Base-by-base conservation (phyloP, 2,888 invertebrate genomes). In the Hermodice carunculata region DNA sequence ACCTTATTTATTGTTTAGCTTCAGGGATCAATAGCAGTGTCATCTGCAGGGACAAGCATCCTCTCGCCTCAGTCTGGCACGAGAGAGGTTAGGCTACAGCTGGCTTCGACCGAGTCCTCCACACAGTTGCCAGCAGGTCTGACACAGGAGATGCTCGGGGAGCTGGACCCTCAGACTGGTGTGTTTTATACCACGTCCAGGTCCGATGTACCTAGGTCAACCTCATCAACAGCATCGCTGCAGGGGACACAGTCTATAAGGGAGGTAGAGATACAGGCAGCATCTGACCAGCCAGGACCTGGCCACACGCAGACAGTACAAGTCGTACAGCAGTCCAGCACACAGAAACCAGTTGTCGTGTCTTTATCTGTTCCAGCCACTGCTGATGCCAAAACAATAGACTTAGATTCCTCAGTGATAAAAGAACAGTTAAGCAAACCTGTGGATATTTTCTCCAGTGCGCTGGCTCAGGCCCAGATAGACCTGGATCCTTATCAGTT, bases 401-500 rank as follows among this genome's bases (percentile, higher is more conserved):
- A n/a, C n/a, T n/a, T n/a, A n/a, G n/a, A n/a, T n/a, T n/a, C n/a
- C n/a, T n/a, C n/a, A n/a, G n/a, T n/a, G n/a, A n/a, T n/a, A n/a
- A n/a, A n/a, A n/a, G n/a, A n/a, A n/a, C n/a, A n/a, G n/a, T n/a
- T n/a, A n/a, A n/a, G n/a, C n/a, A n/a, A n/a, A n/a, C n/a, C n/a
- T 8, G 61, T 70, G 64, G 82, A 82, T 60, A 65, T 81, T 26
- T 65, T 83, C 11, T 80, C 80, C 57, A 82, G 80, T 60, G 82
- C 83, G 1, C 70, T 83, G 43, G 79, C 78, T 26, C 77, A 82
- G 61, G 83, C 84, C 4, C 79, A 82, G 63, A 81, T 84, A 58
- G 80, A 82, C 67, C 75, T 84, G 48, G 81, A 82, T 63, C 76
- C 81, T 0, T 81, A 77, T 58, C 78, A 81, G 61, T 83, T 80